A percentile compares a stretch with the other conserved stretches of the same genome.
Evolutionary conservation across 2,888 invertebrate species (phyloP).

Genomic region (Papilio demoleus): DNA sequence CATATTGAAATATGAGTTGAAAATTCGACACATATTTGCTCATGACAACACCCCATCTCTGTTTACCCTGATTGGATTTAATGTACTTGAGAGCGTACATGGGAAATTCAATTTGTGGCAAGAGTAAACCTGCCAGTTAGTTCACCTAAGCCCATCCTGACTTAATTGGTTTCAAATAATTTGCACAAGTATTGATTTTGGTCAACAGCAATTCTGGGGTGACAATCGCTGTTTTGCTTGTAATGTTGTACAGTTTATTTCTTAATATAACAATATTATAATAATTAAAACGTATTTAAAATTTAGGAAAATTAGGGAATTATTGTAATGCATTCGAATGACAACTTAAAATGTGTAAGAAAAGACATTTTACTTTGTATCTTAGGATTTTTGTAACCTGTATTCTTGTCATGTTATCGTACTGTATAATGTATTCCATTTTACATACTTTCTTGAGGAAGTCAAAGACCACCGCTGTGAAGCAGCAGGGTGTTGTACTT

Average conservation of each 20-base stretch:
- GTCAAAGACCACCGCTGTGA: constrained; percentile 9
- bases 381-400: no score
- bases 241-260: not conserved
- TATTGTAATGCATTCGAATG: no score
- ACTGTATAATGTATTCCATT: no score
- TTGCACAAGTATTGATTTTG: constrained; percentile 24
- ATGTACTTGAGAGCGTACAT: not conserved
- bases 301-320: no score
- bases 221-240: not conserved
- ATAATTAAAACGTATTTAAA: no score
- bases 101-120: constrained; percentile 16
- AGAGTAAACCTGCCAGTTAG: constrained; percentile 29
- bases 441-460: no score
- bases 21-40: no score
- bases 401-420: no score
- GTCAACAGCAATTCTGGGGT: not conserved
- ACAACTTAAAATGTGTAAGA: no score
- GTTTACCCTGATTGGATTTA: not conserved
- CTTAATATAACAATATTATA: not conserved
- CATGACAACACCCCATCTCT: no score
- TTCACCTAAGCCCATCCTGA: not conserved
- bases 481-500: not conserved
- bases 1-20: no score
- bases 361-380: no score
- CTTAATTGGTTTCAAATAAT: constrained; percentile 30